These are phyloP conservation scores for Fundulus diaphanus DNA, from an alignment of 2,797 vertebrate genomes.

Conservation along the genomic window DNA sequence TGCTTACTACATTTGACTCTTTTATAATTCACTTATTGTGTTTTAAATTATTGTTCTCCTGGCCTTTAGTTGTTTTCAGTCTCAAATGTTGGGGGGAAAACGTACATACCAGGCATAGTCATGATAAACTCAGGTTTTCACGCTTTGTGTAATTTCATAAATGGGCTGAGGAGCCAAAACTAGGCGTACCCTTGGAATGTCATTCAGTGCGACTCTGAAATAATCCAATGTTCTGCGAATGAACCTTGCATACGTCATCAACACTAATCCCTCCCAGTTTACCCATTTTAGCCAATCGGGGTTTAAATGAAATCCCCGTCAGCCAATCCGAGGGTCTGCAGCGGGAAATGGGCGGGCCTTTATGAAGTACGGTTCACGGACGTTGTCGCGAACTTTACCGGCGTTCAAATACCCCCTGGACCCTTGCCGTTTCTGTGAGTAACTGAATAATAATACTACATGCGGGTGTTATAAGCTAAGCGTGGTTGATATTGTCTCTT, in stretches of 20 bases:
- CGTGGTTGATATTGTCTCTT: accelerated
- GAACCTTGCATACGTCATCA: slow-evolving; percentile 31
- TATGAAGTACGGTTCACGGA: slow-evolving; percentile 59
- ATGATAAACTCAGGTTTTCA: not conserved
- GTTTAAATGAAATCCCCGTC: accelerated
- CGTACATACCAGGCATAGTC: not conserved
- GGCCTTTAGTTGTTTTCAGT: too few relatives aligned
- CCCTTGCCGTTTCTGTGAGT: slow-evolving; percentile 65
- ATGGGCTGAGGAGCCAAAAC: not conserved
- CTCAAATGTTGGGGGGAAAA: not conserved
- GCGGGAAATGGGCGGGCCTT: slow-evolving; percentile 53
- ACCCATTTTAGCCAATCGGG: slow-evolving; percentile 56
- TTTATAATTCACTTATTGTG: not conserved
- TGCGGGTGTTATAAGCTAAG: not conserved
- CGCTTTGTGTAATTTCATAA: too few relatives aligned
- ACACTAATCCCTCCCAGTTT: not conserved
- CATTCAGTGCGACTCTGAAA: slow-evolving; percentile 65
- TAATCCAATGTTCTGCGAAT: slow-evolving; percentile 41
- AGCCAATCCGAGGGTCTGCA: slow-evolving; percentile 58
- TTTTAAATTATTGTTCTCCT: not conserved
- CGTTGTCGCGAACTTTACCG: slow-evolving; percentile 76
- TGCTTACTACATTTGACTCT: not conserved
- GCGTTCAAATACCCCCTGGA: slow-evolving; percentile 59
- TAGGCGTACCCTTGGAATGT: slow-evolving; percentile 74
- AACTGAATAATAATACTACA: slow-evolving; percentile 11